Evolutionary conservation across 1,140 invertebrate genomes (phyloP), one percentile per base, ranked within the genome.

Genomic region (Diabrotica undecimpunctata): DNA sequence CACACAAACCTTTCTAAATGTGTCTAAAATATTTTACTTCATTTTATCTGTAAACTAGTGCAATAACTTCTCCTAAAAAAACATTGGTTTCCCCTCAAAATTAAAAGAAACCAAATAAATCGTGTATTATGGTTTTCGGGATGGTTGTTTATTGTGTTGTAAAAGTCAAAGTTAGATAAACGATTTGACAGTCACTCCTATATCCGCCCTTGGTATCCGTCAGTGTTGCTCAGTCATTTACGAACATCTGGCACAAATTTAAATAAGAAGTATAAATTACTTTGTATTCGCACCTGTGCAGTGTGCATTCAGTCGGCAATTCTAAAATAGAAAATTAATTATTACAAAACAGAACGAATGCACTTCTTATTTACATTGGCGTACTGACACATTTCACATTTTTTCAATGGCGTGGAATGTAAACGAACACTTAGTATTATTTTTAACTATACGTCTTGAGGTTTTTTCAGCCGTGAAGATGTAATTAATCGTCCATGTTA

Each of bases 231-330:
- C 41, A 46, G 41, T 10, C 41, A 46, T n/a, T 46, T 46, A 46
- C 38, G 58, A 60, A 60, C 58, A 60, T 60, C 58, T 60, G 58
- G 58, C 37, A 39, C 13, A 60, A 60, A 60, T 60, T 60, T 39
- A 51, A 60, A 13, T 10, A 51, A 46, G 13, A 41, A 60, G 41
- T 39, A 60, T 51, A 60, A 35, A 50, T 51, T 60, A 60, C 46
- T 60, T 14, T 12, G 14, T 39, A 11, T 60, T 60, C n/a, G 39
- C 58, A 60, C 58, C 58, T 60, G 58, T 60, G 58, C 46, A 50
- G 37, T 57, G 36, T 38, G 55, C 36, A 38, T 38, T 55, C 54
- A 35, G 54, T 55, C 14, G 54, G n/a, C 10, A 13, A 25, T 10
- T 37, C 55, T n/a, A 57, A 57, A 57, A 57, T 57, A 57, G 55